These are phyloP conservation scores for Enoplosus armatus DNA, from an alignment of 2,797 vertebrate species.

Conservation along the genomic window DNA sequence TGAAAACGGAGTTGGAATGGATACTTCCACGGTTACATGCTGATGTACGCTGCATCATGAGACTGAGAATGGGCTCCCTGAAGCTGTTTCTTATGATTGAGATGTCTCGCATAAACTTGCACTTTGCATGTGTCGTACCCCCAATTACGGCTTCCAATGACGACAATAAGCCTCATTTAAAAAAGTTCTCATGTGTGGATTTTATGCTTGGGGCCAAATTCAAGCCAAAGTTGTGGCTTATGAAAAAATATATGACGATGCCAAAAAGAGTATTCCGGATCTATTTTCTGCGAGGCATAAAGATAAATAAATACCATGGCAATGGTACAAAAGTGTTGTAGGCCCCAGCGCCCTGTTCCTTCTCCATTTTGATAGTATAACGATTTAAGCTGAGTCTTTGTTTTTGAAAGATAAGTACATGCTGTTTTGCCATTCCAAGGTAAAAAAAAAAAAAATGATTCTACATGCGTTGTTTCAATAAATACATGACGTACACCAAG, in stretches of 20 bases:
- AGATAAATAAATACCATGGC: conserved; percentile 8
- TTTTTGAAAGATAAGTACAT: not conserved
- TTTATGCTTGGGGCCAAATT: conserved; percentile 42
- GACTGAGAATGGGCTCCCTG: conserved; percentile 47
- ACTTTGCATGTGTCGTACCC: conserved; percentile 43
- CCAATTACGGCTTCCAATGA: conserved; percentile 53
- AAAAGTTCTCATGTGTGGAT: conserved; percentile 27
- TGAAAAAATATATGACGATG: conserved; percentile 29
- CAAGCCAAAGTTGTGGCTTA: conserved; percentile 25
- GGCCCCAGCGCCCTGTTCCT: not conserved
- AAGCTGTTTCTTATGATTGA: conserved; percentile 47
- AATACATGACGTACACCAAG: not conserved
- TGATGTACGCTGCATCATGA: conserved; percentile 10
- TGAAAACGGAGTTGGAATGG: not conserved
- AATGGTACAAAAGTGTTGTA: not conserved
- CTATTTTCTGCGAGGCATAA: conserved; percentile 3
- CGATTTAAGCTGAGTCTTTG: not conserved
- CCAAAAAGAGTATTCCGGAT: conserved; percentile 13
- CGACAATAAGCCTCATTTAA: conserved; percentile 40
- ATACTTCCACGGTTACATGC: not conserved
- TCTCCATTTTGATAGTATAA: not conserved
- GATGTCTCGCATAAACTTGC: conserved; percentile 36
- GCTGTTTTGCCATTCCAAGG: not conserved
- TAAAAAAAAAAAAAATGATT: not conserved
- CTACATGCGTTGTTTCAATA: not conserved